A percentile compares a stretch with the other conserved stretches of the same genome.
Conservation (phyloP, 1,140 invertebrate genomes). For the Drosophila kurseongensis region DNA sequence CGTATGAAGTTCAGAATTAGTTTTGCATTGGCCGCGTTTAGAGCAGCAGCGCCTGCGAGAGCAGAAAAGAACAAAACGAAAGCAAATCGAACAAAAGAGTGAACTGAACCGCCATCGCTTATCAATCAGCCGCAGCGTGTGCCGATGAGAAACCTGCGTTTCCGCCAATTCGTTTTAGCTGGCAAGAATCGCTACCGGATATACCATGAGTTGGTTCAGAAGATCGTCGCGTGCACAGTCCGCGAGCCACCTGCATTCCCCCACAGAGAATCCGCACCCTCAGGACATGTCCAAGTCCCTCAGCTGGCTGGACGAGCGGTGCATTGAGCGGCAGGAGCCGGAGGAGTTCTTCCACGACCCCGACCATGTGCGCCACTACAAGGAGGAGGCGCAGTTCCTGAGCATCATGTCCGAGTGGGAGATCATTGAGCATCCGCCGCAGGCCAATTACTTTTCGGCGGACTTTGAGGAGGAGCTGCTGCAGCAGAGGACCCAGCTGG, state of each 20-base stretch:
- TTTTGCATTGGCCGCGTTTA: slow-evolving; percentile 79
- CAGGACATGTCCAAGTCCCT: slow-evolving; percentile 51
- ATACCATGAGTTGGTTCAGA: slow-evolving; percentile 88
- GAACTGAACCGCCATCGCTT: slow-evolving; percentile 12
- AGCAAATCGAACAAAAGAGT: slow-evolving; percentile 1
- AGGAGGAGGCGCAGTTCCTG: slow-evolving; percentile 74
- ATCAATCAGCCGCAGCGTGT: slow-evolving; percentile 60
- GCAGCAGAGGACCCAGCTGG: slow-evolving; percentile 44
- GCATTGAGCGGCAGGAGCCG: slow-evolving; percentile 72
- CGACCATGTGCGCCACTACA: slow-evolving; percentile 73
- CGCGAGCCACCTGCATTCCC: slow-evolving; percentile 77
- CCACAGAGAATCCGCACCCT: neutral
- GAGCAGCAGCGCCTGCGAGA: slow-evolving; percentile 56
- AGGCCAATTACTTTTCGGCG: slow-evolving; percentile 70
- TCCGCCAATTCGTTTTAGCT: slow-evolving; percentile 87
- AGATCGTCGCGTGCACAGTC: slow-evolving; percentile 86
- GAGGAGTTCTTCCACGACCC: slow-evolving; percentile 83
- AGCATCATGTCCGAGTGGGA: slow-evolving; percentile 83
- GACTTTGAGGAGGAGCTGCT: slow-evolving; percentile 81
- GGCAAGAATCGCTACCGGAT: slow-evolving; percentile 87
- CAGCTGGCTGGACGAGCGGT: slow-evolving; percentile 48
- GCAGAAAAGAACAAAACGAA: slow-evolving; percentile 2
- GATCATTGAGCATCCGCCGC: slow-evolving; percentile 70
- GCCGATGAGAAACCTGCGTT: slow-evolving; percentile 87
- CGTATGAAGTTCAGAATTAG: slow-evolving; percentile 77